These are phyloP conservation scores for Podiceps cristatus DNA, from an alignment of 2,113 vertebrate genomes.

Conservation along the genomic window DNA sequence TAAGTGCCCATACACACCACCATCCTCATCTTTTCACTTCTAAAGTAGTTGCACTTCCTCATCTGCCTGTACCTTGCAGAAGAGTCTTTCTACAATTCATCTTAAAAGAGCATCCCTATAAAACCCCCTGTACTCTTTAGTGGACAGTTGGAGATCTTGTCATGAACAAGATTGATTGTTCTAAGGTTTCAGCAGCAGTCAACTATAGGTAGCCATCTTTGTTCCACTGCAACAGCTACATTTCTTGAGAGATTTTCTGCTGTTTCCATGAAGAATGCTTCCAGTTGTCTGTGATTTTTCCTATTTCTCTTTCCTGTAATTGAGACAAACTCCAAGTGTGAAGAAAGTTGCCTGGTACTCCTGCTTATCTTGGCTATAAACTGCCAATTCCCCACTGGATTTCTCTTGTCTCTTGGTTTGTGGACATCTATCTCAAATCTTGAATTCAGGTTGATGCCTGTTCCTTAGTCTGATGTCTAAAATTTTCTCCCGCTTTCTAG, in stretches of 20 bases:
- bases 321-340: background rate
- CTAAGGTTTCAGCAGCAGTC: background rate
- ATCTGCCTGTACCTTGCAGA: background rate
- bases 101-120: background rate
- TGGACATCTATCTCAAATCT: background rate
- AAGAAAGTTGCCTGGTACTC: background rate
- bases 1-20: background rate
- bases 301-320: background rate
- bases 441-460: background rate
- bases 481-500: background rate
- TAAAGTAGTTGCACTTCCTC: background rate
- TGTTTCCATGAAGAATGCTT: background rate
- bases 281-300: background rate
- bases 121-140: background rate
- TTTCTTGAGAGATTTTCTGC: background rate
- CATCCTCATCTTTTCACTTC: background rate
- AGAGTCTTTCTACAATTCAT: background rate
- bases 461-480: background rate
- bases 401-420: background rate
- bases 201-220: background rate
- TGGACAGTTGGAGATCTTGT: background rate
- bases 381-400: background rate
- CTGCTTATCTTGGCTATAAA: background rate
- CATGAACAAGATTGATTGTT: background rate
- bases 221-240: background rate